Conservation (phyloP, 2,888 invertebrate genomes). For the Stenchaetothrips biformis region DNA sequence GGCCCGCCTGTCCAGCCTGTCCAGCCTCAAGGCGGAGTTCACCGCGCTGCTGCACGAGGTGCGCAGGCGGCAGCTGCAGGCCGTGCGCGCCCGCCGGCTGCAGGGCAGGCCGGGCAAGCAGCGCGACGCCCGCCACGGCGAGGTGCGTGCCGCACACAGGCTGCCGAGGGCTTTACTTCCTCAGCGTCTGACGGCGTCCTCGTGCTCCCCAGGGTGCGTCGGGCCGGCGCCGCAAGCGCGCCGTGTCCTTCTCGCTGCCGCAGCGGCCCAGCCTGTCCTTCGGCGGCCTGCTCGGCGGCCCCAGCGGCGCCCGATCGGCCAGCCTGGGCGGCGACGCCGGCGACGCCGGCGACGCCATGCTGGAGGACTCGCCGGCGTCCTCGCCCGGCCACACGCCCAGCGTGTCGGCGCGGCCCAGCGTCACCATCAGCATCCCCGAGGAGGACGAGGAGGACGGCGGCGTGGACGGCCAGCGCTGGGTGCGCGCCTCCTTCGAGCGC, state of each 20-base stretch:
- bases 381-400: not conserved
- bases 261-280: constrained; percentile 10
- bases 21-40: constrained; percentile 17
- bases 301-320: not conserved
- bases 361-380: not conserved
- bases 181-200: not conserved
- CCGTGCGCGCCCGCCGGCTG: not conserved
- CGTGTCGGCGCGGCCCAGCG: not conserved
- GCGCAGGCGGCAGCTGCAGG: not conserved
- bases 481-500: constrained; percentile 16
- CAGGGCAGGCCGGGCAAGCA: not conserved
- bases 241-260: constrained; percentile 15
- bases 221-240: not conserved
- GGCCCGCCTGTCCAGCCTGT: not conserved
- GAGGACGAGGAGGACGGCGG: not conserved
- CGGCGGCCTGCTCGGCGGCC: not conserved
- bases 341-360: not conserved
- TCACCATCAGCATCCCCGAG: constrained; percentile 6
- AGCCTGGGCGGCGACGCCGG: not conserved
- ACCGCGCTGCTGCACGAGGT: constrained; percentile 18
- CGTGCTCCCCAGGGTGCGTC: not conserved
- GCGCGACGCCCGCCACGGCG: not conserved
- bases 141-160: not conserved
- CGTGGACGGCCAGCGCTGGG: not conserved
- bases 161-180: no score